phyloP scores from a whole-genome alignment of 1,140 invertebrate species.

The Microplitis mediator region DNA sequence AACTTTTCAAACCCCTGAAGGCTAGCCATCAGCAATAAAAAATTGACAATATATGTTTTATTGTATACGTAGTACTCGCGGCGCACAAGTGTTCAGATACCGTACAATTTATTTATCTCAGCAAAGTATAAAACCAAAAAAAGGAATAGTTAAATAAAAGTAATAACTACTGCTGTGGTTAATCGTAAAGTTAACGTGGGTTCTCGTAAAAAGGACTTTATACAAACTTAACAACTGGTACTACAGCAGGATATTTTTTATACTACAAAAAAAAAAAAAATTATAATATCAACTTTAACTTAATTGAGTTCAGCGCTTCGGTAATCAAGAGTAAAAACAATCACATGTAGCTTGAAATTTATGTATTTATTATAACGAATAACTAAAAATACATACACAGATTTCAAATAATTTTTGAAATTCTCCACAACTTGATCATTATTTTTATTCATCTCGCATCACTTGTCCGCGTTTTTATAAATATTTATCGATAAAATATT shows the following conservation, averaged over 20 bases:
- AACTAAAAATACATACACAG: too few relatives aligned
- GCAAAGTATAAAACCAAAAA: neutral
- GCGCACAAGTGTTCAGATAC: neutral
- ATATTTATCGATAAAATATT: neutral
- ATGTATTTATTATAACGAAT: too few relatives aligned
- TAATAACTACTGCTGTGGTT: slow-evolving; percentile 27
- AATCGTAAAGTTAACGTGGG: slow-evolving; percentile 29
- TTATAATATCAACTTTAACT: neutral
- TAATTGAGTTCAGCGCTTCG: neutral
- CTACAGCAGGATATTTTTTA: slow-evolving; percentile 21
- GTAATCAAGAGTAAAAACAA: too few relatives aligned
- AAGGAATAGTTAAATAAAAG: slow-evolving; percentile 7
- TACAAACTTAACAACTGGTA: slow-evolving; percentile 32
- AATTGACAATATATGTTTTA: neutral
- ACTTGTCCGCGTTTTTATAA: neutral
- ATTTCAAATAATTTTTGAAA: too few relatives aligned
- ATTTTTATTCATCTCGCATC: too few relatives aligned
- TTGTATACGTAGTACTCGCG: neutral
- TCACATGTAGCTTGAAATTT: too few relatives aligned
- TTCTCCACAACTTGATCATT: too few relatives aligned
- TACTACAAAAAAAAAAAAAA: neutral
- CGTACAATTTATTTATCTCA: slow-evolving; percentile 27
- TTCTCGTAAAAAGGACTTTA: slow-evolving; percentile 29
- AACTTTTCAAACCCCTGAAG: neutral
- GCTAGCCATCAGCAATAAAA: neutral